phyloP scores from a whole-genome alignment of 2,888 invertebrate species.

The Periphyllus acericola region DNA sequence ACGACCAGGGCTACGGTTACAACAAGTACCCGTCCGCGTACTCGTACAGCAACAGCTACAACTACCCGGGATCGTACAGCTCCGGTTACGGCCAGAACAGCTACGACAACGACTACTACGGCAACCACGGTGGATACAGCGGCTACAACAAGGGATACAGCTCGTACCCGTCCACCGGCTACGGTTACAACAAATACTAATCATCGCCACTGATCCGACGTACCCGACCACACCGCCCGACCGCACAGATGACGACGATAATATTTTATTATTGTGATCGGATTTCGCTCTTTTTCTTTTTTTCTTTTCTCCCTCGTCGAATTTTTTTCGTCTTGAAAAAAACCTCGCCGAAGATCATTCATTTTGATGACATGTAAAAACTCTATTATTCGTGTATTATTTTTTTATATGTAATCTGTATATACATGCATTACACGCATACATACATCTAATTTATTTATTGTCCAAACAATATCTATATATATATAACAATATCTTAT shows the following conservation, averaged over 20 bases:
- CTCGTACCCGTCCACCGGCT: conserved; percentile 51
- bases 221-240: not conserved
- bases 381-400: not conserved
- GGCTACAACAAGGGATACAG: conserved; percentile 47
- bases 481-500: not conserved
- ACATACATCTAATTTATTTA: conserved; percentile 12
- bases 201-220: not conserved
- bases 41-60: conserved; percentile 57
- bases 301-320: not conserved
- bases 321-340: conserved; percentile 22
- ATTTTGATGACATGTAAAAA: conserved; percentile 42
- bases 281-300: not conserved
- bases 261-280: not conserved
- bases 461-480: conserved; percentile 21
- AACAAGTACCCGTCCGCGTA: conserved; percentile 36
- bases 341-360: not conserved
- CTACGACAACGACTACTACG: conserved; percentile 32
- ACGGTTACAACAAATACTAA: conserved; percentile 58
- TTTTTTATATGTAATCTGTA: conserved; percentile 4
- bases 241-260: not conserved
- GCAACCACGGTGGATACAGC: conserved; percentile 4
- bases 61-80: conserved; percentile 54
- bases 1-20: conserved; percentile 24
- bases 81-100: conserved; percentile 10
- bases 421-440: not conserved